A percentile compares a stretch with the other conserved stretches of the same genome.
Evolutionary conservation across 2,797 vertebrate species (phyloP).

Genomic region (Enteromius mattozi): DNA sequence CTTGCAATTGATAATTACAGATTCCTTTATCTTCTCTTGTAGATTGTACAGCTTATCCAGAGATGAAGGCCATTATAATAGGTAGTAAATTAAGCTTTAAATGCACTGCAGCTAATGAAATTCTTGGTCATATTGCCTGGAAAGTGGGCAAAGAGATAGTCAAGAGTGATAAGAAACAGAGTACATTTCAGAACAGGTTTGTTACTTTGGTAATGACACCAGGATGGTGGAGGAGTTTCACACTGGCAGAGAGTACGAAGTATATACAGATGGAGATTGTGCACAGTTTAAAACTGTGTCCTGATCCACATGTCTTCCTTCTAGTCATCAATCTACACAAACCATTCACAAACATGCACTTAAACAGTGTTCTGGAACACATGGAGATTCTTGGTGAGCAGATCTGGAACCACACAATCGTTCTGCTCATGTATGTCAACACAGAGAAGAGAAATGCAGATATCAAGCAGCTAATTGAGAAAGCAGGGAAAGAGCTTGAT

Average conservation of each 20-base stretch:
- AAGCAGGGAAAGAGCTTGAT: background rate
- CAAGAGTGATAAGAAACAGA: background rate
- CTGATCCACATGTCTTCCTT: background rate
- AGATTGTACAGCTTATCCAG: no score
- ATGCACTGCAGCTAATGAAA: no score
- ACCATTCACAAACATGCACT: background rate
- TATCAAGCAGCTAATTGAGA: background rate
- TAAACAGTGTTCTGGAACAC: background rate
- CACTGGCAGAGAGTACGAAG: background rate
- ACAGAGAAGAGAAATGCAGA: background rate
- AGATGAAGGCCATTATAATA: no score
- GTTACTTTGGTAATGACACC: slow-evolving; percentile 22
- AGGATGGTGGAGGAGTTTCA: slow-evolving; percentile 17
- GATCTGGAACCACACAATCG: slow-evolving; percentile 13
- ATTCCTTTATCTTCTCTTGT: no score
- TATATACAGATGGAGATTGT: background rate
- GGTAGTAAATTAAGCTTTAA: no score
- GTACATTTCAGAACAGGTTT: background rate
- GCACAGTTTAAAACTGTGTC: background rate
- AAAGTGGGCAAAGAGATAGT: background rate
- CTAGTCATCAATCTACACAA: background rate
- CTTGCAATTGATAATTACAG: no score
- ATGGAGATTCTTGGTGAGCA: slow-evolving; percentile 16
- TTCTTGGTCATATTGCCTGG: no score
- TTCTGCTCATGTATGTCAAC: background rate